phyloP scores from a whole-genome alignment of 2,797 vertebrate species.

The Onychomys arenicola region DNA sequence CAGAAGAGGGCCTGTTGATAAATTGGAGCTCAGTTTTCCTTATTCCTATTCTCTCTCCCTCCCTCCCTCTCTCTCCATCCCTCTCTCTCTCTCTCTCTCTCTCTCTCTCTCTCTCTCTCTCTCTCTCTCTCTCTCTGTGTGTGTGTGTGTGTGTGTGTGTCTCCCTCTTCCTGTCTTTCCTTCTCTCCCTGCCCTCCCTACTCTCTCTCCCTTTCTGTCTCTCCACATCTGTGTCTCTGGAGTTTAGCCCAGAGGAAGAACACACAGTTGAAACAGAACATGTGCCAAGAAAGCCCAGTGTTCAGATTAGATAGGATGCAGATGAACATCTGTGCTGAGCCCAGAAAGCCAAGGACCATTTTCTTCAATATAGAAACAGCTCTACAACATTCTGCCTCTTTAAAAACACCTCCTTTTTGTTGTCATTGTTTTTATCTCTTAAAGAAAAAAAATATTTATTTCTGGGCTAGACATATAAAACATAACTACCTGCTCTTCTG shows the following conservation, averaged over 20 bases:
- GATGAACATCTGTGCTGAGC: constrained; percentile 48
- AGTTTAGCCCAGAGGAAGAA: constrained; percentile 82
- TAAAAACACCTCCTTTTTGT: not conserved
- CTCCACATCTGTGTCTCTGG: constrained; percentile 84
- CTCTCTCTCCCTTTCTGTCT: constrained; percentile 56
- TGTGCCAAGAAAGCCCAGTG: constrained; percentile 71
- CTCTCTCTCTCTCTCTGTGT: not conserved
- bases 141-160: not conserved
- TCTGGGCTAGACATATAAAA: accelerated
- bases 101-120: constrained; percentile 3
- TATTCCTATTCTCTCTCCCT: not conserved
- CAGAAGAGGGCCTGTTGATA: constrained; percentile 74
- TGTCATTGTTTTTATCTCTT: not conserved
- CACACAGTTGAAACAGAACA: constrained; percentile 72
- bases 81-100: not conserved
- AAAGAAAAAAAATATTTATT: constrained; percentile 4
- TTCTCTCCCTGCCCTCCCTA: constrained; percentile 52
- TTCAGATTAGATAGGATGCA: constrained; percentile 67
- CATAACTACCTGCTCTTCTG: not conserved
- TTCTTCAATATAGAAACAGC: not conserved
- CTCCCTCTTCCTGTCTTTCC: too few species aligned
- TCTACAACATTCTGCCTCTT: accelerated
- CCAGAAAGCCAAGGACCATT: not conserved
- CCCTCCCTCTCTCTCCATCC: not conserved
- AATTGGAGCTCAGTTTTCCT: constrained; percentile 69